These are phyloP conservation scores for Acrocephalus arundinaceus DNA, from an alignment of 2,113 vertebrate genomes.

Conservation along the genomic window DNA sequence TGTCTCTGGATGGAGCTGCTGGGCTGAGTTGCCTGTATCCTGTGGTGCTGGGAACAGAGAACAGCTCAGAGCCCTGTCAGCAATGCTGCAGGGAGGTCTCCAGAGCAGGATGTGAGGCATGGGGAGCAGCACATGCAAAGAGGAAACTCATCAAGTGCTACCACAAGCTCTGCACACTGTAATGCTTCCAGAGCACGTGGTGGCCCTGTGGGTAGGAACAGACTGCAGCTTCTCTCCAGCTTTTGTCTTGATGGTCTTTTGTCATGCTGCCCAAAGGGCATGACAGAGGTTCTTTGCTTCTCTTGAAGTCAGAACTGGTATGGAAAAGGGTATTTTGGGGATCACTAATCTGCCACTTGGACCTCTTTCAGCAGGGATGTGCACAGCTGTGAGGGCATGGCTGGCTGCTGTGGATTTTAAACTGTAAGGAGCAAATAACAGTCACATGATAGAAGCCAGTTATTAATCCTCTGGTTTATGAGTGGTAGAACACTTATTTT, in stretches of 20 bases:
- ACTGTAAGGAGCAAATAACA: not conserved
- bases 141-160: not conserved
- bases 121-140: not conserved
- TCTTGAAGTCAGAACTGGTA: not conserved
- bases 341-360: not conserved
- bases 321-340: not conserved
- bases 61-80: not conserved
- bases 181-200: not conserved
- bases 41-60: not conserved
- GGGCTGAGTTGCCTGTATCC: not conserved
- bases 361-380: not conserved
- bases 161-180: not conserved
- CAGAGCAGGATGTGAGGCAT: not conserved
- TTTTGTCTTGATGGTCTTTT: not conserved
- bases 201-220: not conserved
- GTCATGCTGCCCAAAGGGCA: not conserved
- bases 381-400: not conserved
- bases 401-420: not conserved
- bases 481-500: not conserved
- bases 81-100: not conserved
- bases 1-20: conserved; percentile 5
- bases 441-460: not conserved
- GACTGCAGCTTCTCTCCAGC: not conserved
- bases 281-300: not conserved
- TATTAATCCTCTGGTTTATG: not conserved